phyloP scores from a whole-genome alignment of 1,140 invertebrate genomes.

The Euwallacea similis region DNA sequence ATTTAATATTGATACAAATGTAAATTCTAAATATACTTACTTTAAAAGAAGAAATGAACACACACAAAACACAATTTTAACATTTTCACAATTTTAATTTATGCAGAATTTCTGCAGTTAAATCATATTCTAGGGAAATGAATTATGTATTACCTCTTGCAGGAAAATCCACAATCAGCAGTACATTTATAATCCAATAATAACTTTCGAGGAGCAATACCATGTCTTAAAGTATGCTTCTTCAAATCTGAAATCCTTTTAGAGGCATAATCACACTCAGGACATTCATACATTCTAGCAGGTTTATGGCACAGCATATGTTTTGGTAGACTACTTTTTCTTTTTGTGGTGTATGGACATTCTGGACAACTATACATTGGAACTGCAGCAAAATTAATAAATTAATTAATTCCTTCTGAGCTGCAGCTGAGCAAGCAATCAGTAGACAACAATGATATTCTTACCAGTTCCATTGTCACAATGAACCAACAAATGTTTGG shows the following conservation, averaged over 20 bases:
- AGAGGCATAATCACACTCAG: slow-evolving; percentile 22
- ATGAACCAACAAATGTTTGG: slow-evolving; percentile 41
- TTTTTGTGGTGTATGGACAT: slow-evolving; percentile 38
- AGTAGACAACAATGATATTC: slow-evolving; percentile 11
- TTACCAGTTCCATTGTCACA: slow-evolving; percentile 39
- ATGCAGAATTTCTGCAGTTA: no score
- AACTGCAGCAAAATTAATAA: slow-evolving; percentile 14
- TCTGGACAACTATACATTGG: slow-evolving; percentile 31
- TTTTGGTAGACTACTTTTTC: slow-evolving; percentile 39
- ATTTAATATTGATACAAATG: no score
- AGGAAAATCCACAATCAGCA: slow-evolving; percentile 37
- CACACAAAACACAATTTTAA: no score
- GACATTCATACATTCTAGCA: slow-evolving; percentile 22
- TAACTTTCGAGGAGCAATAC: not conserved
- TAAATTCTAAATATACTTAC: no score
- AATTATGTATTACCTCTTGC: slow-evolving; percentile 30
- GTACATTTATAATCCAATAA: slow-evolving; percentile 28
- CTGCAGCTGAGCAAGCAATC: not conserved
- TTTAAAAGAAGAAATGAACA: no score
- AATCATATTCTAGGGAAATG: not conserved
- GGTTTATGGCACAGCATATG: slow-evolving; percentile 34
- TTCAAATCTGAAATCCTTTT: slow-evolving; percentile 24
- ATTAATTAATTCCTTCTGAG: not conserved
- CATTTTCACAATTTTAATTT: no score
- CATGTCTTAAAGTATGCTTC: slow-evolving; percentile 24